phyloP scores from a whole-genome alignment of 1,140 invertebrate species.

The Melipona quadrifasciata region DNA sequence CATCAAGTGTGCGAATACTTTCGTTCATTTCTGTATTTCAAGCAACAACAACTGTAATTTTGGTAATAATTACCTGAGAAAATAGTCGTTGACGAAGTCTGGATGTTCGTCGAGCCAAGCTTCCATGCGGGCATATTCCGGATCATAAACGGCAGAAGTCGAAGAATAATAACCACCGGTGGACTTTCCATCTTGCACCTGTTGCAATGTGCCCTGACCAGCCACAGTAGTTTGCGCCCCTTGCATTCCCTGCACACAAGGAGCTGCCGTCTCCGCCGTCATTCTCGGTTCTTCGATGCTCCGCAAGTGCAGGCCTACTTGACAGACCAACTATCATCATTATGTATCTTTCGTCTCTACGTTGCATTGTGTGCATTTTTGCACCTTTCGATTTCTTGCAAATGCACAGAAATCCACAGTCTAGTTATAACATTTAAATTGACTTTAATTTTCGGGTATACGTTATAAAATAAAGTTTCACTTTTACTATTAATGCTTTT shows the following conservation, averaged over 20 bases:
- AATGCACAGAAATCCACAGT: too few species aligned
- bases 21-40: too few species aligned
- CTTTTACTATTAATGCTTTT: too few species aligned
- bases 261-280: constrained; percentile 85
- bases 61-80: constrained; percentile 87
- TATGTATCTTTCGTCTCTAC: neutral
- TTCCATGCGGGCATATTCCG: constrained; percentile 92
- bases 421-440: too few species aligned
- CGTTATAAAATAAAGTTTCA: too few species aligned
- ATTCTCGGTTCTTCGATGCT: constrained; percentile 90
- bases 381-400: too few species aligned
- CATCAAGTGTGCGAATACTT: too few species aligned
- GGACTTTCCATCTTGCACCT: constrained; percentile 72
- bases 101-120: constrained; percentile 98
- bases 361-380: too few species aligned
- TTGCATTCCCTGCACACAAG: constrained; percentile 80
- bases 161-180: constrained; percentile 71
- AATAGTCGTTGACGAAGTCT: constrained; percentile 97
- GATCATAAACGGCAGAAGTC: constrained; percentile 86
- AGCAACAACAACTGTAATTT: neutral
- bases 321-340: constrained; percentile 25
- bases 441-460: too few species aligned
- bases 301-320: constrained; percentile 88
- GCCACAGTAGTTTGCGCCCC: constrained; percentile 80
- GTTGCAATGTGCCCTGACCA: constrained; percentile 76